Evolutionary conservation across 2,888 invertebrate species (phyloP).

Genomic region (Monochamus alternatus): DNA sequence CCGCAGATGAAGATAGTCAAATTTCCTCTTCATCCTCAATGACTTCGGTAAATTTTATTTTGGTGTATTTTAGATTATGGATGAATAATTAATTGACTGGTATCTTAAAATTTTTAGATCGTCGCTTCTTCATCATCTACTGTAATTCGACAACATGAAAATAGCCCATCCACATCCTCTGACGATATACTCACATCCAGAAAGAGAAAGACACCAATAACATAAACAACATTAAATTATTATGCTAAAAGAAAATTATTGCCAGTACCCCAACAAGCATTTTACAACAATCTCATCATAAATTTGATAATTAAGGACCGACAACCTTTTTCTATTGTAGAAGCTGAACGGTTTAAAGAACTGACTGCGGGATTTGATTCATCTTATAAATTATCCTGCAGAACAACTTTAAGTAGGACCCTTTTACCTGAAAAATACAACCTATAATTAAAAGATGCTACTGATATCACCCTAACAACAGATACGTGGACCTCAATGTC

Average conservation of each 20-base stretch:
- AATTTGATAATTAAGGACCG: conserved; percentile 33
- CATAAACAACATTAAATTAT: background rate
- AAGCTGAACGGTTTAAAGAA: conserved; percentile 40
- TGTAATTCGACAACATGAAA: background rate
- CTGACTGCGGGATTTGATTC: conserved; percentile 35
- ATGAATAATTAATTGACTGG: background rate
- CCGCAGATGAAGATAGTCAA: background rate
- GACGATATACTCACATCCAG: background rate
- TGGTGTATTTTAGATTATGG: background rate
- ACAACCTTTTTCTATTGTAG: conserved; percentile 44
- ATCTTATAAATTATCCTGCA: conserved; percentile 32
- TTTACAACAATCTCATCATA: background rate
- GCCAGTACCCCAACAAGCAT: background rate
- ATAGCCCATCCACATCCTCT: background rate
- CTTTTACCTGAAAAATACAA: conserved; percentile 22
- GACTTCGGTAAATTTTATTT: background rate
- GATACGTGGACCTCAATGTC: conserved; percentile 23
- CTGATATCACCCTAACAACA: conserved; percentile 4
- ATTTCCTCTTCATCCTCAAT: background rate
- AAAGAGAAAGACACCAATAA: background rate
- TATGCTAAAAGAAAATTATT: background rate
- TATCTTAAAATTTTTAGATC: background rate
- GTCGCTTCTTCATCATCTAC: background rate
- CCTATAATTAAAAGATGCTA: background rate
- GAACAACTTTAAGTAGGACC: conserved; percentile 37